Percentiles rank a stretch among this genome's conserved stretches.
These are phyloP conservation scores for Atta texana DNA, from an alignment of 1,140 invertebrate genomes.

Conservation along the genomic window DNA sequence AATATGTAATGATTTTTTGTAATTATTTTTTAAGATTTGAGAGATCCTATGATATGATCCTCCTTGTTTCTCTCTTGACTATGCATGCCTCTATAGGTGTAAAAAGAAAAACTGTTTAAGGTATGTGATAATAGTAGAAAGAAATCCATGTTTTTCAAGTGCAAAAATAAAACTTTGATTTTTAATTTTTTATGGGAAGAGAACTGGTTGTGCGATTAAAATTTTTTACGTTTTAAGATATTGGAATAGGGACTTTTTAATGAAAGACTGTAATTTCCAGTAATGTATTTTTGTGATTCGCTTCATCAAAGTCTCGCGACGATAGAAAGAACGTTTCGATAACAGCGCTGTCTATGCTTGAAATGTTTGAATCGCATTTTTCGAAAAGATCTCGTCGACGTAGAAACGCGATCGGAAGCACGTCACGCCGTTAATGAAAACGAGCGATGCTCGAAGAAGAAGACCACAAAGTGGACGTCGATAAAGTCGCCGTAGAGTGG, in stretches of 20 bases:
- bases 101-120: not conserved
- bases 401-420: constrained; percentile 41
- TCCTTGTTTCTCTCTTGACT: too few species aligned
- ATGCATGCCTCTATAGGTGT: too few species aligned
- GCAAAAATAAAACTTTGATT: not conserved
- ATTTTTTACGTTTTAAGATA: not conserved
- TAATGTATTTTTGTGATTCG: not conserved
- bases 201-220: constrained; percentile 20
- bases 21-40: too few species aligned
- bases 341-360: not conserved
- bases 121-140: not conserved
- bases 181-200: constrained; percentile 12
- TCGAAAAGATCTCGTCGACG: not conserved
- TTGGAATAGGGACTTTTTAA: not conserved
- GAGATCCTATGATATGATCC: too few species aligned
- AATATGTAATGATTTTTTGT: too few species aligned
- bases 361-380: constrained; percentile 22
- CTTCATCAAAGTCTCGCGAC: not conserved
- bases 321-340: not conserved
- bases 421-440: constrained; percentile 55
- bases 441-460: constrained; percentile 17
- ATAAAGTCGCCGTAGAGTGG: constrained; percentile 33
- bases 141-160: not conserved
- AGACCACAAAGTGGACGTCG: constrained; percentile 46
- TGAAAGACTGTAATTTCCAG: not conserved